Conservation (phyloP, 2,797 vertebrate genomes). For the Anguilla obscura region DNA sequence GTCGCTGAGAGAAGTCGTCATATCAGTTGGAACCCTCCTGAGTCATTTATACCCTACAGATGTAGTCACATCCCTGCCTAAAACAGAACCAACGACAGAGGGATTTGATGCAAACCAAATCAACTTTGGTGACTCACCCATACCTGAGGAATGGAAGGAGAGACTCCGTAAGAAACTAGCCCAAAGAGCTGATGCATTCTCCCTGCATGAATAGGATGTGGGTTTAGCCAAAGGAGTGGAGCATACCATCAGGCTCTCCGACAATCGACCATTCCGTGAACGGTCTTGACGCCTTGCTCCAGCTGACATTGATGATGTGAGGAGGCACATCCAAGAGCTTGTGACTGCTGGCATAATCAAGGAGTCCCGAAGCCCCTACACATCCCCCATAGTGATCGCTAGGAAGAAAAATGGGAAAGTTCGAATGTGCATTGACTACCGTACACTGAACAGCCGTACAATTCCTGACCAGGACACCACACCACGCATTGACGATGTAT, state of each 20-base stretch:
- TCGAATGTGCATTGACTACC: no score
- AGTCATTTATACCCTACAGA: no score
- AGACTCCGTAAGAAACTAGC: neutral
- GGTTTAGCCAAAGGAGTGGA: slow-evolving; percentile 9
- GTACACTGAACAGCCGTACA: no score
- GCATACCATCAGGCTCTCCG: neutral
- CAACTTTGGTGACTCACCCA: no score
- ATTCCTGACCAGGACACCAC: no score
- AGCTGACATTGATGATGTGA: neutral
- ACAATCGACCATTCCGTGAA: neutral
- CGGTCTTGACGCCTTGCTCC: neutral
- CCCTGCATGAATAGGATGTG: slow-evolving; percentile 23
- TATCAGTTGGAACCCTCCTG: neutral
- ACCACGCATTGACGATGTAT: no score
- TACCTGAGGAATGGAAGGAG: neutral
- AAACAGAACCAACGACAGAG: no score
- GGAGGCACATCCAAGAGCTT: neutral
- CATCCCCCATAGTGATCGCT: no score
- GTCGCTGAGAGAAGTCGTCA: no score
- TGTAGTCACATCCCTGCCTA: no score
- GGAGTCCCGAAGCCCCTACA: neutral
- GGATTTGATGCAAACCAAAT: no score
- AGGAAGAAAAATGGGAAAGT: no score
- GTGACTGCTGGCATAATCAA: neutral
- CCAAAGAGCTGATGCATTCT: neutral